Conservation (phyloP, 1,140 invertebrate species). For the Drosophila jambulina region DNA sequence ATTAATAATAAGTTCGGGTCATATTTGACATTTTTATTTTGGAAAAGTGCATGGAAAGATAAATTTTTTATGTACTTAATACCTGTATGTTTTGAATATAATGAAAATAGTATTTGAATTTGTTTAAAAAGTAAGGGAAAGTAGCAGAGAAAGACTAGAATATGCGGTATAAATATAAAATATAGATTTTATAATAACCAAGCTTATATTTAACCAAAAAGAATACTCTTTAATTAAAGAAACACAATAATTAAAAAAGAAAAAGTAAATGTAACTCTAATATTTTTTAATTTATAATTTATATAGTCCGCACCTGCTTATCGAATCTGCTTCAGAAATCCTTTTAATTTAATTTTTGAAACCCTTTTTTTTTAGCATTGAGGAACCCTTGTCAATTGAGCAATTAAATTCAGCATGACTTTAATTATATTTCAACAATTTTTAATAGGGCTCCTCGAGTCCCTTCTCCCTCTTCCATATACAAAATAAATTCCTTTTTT, state of each 20-base stretch:
- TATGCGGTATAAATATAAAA: background rate
- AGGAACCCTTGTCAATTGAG: conserved; percentile 60
- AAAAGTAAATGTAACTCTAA: background rate
- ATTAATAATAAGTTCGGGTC: too few relatives aligned
- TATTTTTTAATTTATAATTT: background rate
- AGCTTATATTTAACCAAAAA: background rate
- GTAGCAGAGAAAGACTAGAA: too few relatives aligned
- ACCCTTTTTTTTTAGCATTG: conserved; percentile 16
- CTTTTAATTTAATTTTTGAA: conserved; percentile 33
- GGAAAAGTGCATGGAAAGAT: too few relatives aligned
- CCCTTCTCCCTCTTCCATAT: conserved; percentile 5
- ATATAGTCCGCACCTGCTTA: conserved; percentile 33
- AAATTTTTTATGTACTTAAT: too few relatives aligned
- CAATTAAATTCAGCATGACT: conserved; percentile 72
- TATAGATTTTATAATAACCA: background rate
- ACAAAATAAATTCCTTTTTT: conserved; percentile 39
- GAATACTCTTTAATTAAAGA: background rate
- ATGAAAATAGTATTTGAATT: too few relatives aligned
- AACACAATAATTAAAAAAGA: background rate
- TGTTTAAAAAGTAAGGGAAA: background rate
- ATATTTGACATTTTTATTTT: too few relatives aligned
- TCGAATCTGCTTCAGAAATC: conserved; percentile 2
- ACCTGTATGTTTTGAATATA: too few relatives aligned
- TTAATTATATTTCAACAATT: conserved; percentile 81
- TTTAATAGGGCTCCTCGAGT: conserved; percentile 69